phyloP scores from a whole-genome alignment of 2,797 vertebrate species.

The Dicrostonyx torquatus region DNA sequence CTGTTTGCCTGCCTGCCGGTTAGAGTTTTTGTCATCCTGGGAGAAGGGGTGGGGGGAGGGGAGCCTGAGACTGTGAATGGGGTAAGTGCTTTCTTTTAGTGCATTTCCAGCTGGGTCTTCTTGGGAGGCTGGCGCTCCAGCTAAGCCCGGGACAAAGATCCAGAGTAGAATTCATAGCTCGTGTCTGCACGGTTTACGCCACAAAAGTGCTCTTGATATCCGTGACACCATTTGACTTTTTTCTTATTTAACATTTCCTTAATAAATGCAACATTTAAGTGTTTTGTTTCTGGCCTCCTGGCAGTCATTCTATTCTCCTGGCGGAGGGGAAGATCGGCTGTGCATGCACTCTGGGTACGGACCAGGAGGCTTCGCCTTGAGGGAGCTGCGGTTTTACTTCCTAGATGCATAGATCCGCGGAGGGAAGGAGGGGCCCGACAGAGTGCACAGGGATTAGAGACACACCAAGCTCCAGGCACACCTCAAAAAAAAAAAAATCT shows the following conservation, averaged over 20 bases:
- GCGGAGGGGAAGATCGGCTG: background rate
- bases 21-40: slow-evolving; percentile 59
- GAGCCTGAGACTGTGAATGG: slow-evolving; percentile 64
- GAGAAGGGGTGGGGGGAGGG: slow-evolving; percentile 61
- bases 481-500: background rate
- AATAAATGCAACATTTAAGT: slow-evolving; percentile 80
- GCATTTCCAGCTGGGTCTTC: slow-evolving; percentile 64
- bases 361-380: background rate
- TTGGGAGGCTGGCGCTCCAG: background rate
- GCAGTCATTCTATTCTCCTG: slow-evolving; percentile 61
- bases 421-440: too few relatives aligned
- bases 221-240: slow-evolving; percentile 61
- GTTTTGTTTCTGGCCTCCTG: slow-evolving; percentile 69
- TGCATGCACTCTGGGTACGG: background rate
- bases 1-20: slow-evolving; percentile 66
- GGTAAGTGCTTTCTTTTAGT: slow-evolving; percentile 61
- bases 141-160: slow-evolving; percentile 13
- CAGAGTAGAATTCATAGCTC: slow-evolving; percentile 65
- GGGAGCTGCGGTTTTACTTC: background rate
- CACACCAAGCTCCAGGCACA: background rate
- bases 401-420: background rate
- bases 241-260: slow-evolving; percentile 75
- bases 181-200: slow-evolving; percentile 71
- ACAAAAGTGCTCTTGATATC: slow-evolving; percentile 77
- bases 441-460: background rate